Base-by-base conservation (phyloP, 1,140 invertebrate genomes). In the Drosophila pectinifera region DNA sequence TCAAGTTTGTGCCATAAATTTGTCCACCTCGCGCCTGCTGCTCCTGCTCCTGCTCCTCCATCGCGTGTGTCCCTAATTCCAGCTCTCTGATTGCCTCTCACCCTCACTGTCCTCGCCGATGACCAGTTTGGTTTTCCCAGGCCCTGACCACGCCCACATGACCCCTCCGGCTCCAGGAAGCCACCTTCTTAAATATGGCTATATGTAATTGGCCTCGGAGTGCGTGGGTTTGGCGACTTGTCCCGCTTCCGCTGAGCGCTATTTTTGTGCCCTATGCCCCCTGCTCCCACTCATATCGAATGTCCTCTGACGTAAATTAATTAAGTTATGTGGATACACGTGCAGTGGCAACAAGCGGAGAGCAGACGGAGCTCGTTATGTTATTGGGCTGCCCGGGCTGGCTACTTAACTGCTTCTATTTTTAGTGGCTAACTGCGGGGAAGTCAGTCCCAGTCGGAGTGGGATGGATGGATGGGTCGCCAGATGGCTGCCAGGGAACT, bases 271-370 rank as follows among this genome's bases (percentile, higher is more conserved):
- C 75, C 57, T 53, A 63, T 65, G 63, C 62, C 74, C 57, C 51
- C 62, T 55, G 38, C 36, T 42, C 5, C 64, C 78, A 70, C 78
- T 88, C 51, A 73, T 89, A 89, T 88, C 61, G 53, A 88, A 89
- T 88, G 84, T 88, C 83, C 83, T 89, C 69, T 88, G 80, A 88
- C 83, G 80, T 45, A 83, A 84, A 89, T 88, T 88, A 88, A 88
- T 88, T 88, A 89, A 77, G 78, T 84, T 89, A 77, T 88, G 58
- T 69, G 67, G 82, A 74, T 53, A 74, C 78, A 56, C 34, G 36
- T 36, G 36, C 13, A 16, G 31, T n/a, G n/a, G n/a, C n/a, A n/a
- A n/a, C 36, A 20, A 20, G n/a, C 18, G 43, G 16, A 28, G n/a
- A 13, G 28, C 24, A 24, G 26, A 10, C 13, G 57, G 31, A 28